phyloP scores from a whole-genome alignment of 1,140 invertebrate genomes.

The Araneus ventricosus region DNA sequence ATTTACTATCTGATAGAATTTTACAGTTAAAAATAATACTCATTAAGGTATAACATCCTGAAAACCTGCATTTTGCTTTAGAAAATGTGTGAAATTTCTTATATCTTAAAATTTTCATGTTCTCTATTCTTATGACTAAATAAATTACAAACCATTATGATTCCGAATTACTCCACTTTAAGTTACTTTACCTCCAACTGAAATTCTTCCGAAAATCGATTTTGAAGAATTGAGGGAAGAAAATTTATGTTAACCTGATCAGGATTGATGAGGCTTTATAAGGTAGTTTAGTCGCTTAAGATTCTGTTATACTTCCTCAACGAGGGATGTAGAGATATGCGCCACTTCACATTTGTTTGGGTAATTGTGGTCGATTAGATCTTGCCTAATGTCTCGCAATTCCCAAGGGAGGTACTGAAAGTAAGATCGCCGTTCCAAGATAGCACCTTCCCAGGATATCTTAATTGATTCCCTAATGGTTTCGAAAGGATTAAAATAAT shows the following conservation, averaged over 20 bases:
- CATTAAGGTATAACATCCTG: too few relatives aligned
- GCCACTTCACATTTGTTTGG: neutral
- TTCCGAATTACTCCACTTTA: neutral
- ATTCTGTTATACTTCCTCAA: neutral
- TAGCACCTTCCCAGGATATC: neutral
- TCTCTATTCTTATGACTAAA: neutral
- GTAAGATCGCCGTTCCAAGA: neutral
- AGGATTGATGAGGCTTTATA: slow-evolving; percentile 36
- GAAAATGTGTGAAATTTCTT: too few relatives aligned
- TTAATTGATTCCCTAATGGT: slow-evolving; percentile 19
- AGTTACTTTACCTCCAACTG: neutral
- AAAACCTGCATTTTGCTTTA: too few relatives aligned
- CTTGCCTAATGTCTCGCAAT: neutral
- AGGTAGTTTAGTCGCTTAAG: slow-evolving; percentile 16
- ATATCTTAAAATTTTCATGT: too few relatives aligned
- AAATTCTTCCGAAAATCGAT: neutral
- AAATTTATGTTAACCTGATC: slow-evolving; percentile 54
- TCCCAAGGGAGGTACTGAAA: neutral
- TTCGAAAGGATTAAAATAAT: slow-evolving; percentile 6
- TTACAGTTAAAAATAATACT: too few relatives aligned
- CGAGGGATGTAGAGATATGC: neutral
- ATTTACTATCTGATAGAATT: too few relatives aligned
- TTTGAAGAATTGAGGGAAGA: neutral
- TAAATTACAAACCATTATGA: neutral
- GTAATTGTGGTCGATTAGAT: slow-evolving; percentile 34